Base-by-base conservation (phyloP, 1,140 invertebrate species). In the Aphidius gifuensis region DNA sequence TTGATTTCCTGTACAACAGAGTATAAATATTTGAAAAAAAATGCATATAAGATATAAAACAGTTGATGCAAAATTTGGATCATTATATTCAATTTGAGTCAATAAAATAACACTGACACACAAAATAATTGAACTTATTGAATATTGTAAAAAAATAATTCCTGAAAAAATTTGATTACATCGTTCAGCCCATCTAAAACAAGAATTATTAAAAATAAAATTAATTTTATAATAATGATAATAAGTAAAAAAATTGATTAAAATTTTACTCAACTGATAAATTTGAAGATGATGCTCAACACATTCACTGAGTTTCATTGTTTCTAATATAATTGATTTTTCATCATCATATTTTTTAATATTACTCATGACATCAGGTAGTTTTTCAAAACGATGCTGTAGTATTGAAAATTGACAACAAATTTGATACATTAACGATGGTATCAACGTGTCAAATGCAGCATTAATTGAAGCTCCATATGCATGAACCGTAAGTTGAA, bases 101-200 rank as follows among this genome's bases (percentile, higher is more conserved):
- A 62, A 39, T 45, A 6, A 40, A 16, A 50, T 58, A 43, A 62
- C 61, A 16, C 47, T 57, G 32, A 58, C 47, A 40, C 61, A 62
- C 5, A 62, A n/a, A 16, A 56, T 46, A 16, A 50, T 39, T 40
- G 55, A 49, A 16, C 61, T 62, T 11, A 48, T 44, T 4, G 38
- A 39, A 56, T 47, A 62, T 56, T 62, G 60, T 9, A 62, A 5
- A 9, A 45, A 62, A 40, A 56, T 62, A 5, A 50, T 5, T n/a
- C n/a, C 39, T 5, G 45, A 44, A 56, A 62, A 62, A 8, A 62
- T 11, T 9, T 39, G n/a, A 43, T 56, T 62, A 3, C 32, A 42
- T 53, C 48, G 39, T 3, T 62, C 45, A 6, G 46, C 46, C 48
- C 40, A 62, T 38, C 60, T 62, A 1, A 23, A 47, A 9, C 7